These are phyloP conservation scores for Conops quadrifasciatus DNA, from an alignment of 2,888 invertebrate species.

Conservation along the genomic window DNA sequence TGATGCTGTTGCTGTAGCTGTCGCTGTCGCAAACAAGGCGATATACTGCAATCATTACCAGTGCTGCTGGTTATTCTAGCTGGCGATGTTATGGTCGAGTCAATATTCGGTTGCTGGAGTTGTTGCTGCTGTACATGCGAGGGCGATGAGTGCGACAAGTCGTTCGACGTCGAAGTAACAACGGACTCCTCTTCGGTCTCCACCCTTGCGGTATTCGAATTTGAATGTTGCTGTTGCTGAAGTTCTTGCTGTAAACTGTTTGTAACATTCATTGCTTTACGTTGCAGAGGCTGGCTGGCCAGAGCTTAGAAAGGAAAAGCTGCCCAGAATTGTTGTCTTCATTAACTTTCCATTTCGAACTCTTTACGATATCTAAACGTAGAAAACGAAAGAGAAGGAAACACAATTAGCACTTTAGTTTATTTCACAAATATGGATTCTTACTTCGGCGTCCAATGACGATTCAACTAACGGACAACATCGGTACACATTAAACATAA, in stretches of 20 bases:
- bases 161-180: constrained; percentile 55
- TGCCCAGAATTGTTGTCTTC: background rate
- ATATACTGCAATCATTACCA: constrained; percentile 54
- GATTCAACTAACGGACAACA: no score
- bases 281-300: constrained; percentile 18
- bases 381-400: background rate
- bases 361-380: background rate
- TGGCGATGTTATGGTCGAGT: constrained; percentile 50
- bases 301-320: background rate
- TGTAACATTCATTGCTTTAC: constrained; percentile 54
- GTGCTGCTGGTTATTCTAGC: constrained; percentile 62
- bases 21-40: constrained; percentile 43
- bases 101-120: constrained; percentile 44
- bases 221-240: constrained; percentile 41
- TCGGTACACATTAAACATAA: no score
- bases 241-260: constrained; percentile 43
- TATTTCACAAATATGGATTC: background rate
- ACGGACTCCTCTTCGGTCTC: constrained; percentile 54
- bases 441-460: no score
- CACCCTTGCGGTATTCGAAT: background rate
- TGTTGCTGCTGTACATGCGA: constrained; percentile 41
- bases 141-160: constrained; percentile 40
- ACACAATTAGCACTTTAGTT: background rate
- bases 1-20: constrained; percentile 43
- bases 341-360: background rate